A percentile compares a stretch with the other conserved stretches of the same genome.
These are phyloP conservation scores for Penaeus japonicus DNA, from an alignment of 1,140 invertebrate genomes.

Conservation along the genomic window DNA sequence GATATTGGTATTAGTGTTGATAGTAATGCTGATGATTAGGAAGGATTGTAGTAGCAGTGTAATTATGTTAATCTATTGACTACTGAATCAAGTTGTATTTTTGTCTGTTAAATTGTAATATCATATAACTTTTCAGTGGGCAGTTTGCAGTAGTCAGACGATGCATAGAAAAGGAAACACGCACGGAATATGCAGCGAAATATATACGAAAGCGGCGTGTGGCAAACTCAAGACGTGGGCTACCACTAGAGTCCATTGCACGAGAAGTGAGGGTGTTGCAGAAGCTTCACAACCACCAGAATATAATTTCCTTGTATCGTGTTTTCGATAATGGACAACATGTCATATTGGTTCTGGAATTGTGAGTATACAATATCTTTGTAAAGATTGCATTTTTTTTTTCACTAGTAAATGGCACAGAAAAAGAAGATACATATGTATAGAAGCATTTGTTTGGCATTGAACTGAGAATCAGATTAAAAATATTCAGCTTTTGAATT, in stretches of 20 bases:
- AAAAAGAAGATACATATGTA: too few relatives aligned
- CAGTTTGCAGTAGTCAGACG: constrained; percentile 70
- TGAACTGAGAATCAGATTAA: too few relatives aligned
- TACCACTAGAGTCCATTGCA: constrained; percentile 68
- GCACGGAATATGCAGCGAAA: constrained; percentile 68
- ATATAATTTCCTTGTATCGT: constrained; percentile 70
- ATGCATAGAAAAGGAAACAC: constrained; percentile 64
- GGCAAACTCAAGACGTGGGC: constrained; percentile 64
- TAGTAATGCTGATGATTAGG: too few relatives aligned
- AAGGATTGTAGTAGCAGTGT: too few relatives aligned
- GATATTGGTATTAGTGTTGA: too few relatives aligned
- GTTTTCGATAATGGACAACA: constrained; percentile 67
- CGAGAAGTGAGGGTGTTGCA: constrained; percentile 69
- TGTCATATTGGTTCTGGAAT: constrained; percentile 69
- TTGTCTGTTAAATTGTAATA: neutral
- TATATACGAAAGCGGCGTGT: constrained; percentile 69
- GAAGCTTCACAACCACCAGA: constrained; percentile 66
- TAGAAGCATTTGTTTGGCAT: too few relatives aligned
- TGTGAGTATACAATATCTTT: constrained; percentile 64
- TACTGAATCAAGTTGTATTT: too few relatives aligned
- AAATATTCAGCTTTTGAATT: neutral
- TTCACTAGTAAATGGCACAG: too few relatives aligned
- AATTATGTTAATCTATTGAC: too few relatives aligned
- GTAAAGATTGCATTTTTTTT: neutral
- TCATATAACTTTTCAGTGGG: constrained; percentile 63